Conservation (phyloP, 2,888 invertebrate genomes). For the Thecophora atra region DNA sequence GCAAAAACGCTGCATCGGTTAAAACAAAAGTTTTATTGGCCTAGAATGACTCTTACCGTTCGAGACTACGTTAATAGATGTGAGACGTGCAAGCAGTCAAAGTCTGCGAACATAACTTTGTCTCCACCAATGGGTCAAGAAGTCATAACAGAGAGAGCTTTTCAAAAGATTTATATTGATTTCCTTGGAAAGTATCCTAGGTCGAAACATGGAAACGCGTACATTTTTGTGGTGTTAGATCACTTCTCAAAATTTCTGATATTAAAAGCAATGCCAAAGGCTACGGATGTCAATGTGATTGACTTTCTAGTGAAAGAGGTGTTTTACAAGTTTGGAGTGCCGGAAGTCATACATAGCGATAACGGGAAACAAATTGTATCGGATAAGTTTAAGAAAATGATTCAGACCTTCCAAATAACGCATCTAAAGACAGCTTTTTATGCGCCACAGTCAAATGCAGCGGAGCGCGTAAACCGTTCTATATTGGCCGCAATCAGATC, state of each 20-base stretch:
- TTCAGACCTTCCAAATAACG: constrained; percentile 1
- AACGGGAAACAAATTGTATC: constrained; percentile 12
- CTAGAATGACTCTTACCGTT: too few relatives aligned
- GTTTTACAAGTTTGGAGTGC: constrained; percentile 7
- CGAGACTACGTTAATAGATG: too few relatives aligned
- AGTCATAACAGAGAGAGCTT: too few relatives aligned
- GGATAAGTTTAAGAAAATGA: background rate
- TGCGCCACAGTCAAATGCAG: constrained; percentile 28
- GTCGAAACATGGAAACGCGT: too few relatives aligned
- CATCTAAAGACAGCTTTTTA: constrained; percentile 28
- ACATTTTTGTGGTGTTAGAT: too few relatives aligned
- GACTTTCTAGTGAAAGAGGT: background rate
- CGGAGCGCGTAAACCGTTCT: constrained; percentile 13
- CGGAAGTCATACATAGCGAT: background rate
- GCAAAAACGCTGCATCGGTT: too few relatives aligned
- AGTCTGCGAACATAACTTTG: too few relatives aligned
- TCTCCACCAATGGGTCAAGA: too few relatives aligned
- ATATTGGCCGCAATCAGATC: background rate
- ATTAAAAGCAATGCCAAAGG: background rate
- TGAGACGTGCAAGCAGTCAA: too few relatives aligned
- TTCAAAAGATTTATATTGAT: too few relatives aligned
- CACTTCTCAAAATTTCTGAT: constrained; percentile 9
- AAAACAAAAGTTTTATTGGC: too few relatives aligned
- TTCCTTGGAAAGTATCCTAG: too few relatives aligned
- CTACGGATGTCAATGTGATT: background rate